Percentiles rank a stretch among this genome's conserved stretches.
phyloP scores from a whole-genome alignment of 2,888 invertebrate species.

The Pachymerium ferrugineum region DNA sequence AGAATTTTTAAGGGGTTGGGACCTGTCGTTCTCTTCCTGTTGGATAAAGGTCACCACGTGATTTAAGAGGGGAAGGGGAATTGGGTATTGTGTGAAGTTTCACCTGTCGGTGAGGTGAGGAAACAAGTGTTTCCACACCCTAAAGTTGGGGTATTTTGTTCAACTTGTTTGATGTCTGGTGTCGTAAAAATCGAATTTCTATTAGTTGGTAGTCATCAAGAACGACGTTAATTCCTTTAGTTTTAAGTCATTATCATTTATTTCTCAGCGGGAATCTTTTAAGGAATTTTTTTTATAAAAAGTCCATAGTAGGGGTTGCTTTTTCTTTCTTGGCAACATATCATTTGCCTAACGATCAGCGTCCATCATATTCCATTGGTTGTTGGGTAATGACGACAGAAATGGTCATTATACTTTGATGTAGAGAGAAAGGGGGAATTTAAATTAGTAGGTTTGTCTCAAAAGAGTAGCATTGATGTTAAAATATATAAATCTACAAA shows the following conservation, averaged over 20 bases:
- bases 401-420: neutral
- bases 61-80: no score
- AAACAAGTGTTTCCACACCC: no score
- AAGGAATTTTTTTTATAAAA: neutral
- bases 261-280: neutral
- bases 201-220: neutral
- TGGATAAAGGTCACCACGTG: no score
- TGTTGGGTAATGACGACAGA: no score
- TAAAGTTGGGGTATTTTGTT: no score
- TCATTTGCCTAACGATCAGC: neutral
- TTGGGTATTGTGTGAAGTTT: no score
- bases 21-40: no score
- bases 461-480: no score
- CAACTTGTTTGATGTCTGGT: no score
- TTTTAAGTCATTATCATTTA: neutral
- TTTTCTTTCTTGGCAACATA: conserved; percentile 2
- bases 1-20: no score
- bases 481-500: no score
- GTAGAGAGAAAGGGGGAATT: neutral
- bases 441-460: neutral
- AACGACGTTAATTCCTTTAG: neutral
- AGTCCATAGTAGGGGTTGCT: neutral
- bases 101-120: no score
- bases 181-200: neutral
- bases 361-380: neutral